Evolutionary conservation across 2,113 vertebrate genomes (phyloP).

Genomic region (Protobothrops flavoviridis): DNA sequence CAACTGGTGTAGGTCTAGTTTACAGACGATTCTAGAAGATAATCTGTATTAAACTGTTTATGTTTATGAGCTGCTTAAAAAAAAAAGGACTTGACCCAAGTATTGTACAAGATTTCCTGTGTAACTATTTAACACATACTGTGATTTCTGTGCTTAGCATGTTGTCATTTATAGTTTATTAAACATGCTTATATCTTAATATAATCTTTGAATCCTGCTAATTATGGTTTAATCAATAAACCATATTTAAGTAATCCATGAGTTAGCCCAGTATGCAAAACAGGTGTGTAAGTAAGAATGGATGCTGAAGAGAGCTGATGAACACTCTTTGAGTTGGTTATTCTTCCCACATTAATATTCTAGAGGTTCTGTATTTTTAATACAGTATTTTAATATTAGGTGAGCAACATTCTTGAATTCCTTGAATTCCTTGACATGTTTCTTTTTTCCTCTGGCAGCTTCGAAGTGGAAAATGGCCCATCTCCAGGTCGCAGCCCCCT

Average conservation of each 20-base stretch:
- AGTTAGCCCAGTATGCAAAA: neutral
- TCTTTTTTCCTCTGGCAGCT: constrained; percentile 66
- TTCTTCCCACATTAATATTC: neutral
- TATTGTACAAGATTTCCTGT: neutral
- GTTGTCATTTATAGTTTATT: neutral
- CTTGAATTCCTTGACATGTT: neutral
- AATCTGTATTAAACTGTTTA: neutral
- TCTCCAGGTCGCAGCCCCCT: constrained; percentile 84
- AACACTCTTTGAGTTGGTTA: neutral
- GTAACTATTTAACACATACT: neutral
- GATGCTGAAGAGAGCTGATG: neutral
- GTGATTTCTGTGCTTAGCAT: neutral
- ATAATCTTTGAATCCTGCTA: neutral
- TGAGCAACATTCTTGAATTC: neutral
- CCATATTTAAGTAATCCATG: neutral
- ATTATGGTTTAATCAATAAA: neutral
- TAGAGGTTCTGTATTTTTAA: neutral
- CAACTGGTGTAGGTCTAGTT: neutral
- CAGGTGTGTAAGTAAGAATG: neutral
- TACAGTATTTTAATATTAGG: no score
- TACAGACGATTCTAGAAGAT: neutral
- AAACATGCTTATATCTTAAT: neutral
- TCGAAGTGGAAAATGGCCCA: constrained; percentile 90
- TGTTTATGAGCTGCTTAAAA: neutral
- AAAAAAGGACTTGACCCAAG: neutral